These are phyloP conservation scores for Strix uralensis DNA, from an alignment of 2,113 vertebrate genomes.

Conservation along the genomic window DNA sequence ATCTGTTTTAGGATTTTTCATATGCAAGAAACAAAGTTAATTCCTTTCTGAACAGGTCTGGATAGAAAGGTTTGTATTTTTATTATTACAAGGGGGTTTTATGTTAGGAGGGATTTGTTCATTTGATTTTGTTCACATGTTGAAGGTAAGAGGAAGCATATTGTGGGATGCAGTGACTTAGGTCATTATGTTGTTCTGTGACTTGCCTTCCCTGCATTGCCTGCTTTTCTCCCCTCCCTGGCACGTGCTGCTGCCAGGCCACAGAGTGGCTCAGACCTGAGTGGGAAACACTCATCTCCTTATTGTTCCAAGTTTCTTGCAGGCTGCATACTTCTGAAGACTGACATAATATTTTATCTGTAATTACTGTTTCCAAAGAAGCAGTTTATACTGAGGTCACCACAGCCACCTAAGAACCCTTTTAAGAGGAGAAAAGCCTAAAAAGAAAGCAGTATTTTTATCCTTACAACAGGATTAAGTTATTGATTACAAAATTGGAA, in stretches of 20 bases:
- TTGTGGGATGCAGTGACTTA: background rate
- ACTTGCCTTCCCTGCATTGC: background rate
- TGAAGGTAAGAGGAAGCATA: background rate
- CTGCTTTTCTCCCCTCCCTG: background rate
- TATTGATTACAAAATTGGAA: background rate
- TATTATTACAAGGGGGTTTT: background rate
- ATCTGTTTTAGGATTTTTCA: background rate
- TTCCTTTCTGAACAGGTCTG: background rate
- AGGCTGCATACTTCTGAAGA: background rate
- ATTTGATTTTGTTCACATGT: background rate
- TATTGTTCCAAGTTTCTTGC: background rate
- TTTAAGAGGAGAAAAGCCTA: background rate
- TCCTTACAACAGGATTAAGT: background rate
- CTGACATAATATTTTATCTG: background rate
- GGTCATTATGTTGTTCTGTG: background rate
- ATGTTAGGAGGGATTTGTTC: background rate
- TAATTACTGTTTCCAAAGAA: background rate
- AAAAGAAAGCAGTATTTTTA: background rate
- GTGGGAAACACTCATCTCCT: background rate
- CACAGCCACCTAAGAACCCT: background rate
- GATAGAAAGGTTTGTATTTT: background rate
- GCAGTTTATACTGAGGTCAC: background rate
- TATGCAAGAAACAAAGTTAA: background rate
- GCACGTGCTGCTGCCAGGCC: background rate
- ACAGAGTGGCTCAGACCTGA: background rate